Evolutionary conservation across 2,113 vertebrate genomes (phyloP).

Genomic region (Alces alces): DNA sequence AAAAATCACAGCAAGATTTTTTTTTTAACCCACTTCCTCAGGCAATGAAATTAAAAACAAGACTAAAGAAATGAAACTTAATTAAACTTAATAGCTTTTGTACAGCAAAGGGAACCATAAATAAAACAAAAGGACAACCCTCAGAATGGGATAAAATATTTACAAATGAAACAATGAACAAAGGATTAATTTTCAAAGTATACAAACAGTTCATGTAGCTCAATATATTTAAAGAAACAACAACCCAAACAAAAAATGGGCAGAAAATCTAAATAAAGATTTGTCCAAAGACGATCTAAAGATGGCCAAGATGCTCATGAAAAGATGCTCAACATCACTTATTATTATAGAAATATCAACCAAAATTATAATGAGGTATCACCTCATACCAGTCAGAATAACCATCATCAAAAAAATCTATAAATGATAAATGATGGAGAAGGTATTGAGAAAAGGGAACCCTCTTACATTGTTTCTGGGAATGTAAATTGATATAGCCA

Average conservation of each 20-base stretch:
- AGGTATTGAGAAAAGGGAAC: background rate
- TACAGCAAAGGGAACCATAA: background rate
- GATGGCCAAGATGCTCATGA: background rate
- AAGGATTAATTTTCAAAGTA: background rate
- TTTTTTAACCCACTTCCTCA: background rate
- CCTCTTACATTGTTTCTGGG: background rate
- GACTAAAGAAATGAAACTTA: background rate
- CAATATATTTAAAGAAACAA: background rate
- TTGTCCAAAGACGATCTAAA: background rate
- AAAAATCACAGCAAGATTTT: background rate
- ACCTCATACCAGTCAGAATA: background rate
- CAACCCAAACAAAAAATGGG: background rate
- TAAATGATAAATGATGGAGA: background rate
- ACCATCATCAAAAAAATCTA: background rate
- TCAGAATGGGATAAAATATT: background rate
- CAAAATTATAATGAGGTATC: background rate
- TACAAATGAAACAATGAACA: background rate
- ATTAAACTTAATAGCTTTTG: background rate
- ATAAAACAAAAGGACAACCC: background rate
- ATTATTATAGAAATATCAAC: background rate
- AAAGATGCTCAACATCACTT: background rate
- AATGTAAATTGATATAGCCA: background rate
- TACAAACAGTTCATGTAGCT: background rate
- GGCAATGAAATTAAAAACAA: background rate
- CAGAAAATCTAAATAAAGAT: background rate